Evolutionary conservation across 2,113 vertebrate species (phyloP), one percentile per base, ranked within the genome.

Genomic region (Heterocephalus glaber): DNA sequence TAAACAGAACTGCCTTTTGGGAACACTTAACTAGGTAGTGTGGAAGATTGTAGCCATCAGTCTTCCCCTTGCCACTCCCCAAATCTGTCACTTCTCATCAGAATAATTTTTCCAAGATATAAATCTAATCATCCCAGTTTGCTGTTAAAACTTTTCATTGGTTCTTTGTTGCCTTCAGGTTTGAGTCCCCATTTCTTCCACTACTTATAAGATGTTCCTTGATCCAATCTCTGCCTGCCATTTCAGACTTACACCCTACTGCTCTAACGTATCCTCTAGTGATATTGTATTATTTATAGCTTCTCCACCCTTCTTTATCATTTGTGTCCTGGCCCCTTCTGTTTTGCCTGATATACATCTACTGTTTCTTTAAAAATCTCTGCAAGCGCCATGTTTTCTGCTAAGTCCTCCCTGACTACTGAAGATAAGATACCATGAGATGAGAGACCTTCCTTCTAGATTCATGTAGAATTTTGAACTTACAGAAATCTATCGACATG

Each of bases 321-420:
- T 70, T 52, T 92, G 63, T 88, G 35, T 68, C 79, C 26, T 95
- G 20, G n/a, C 28, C 38, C 7, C 72, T 90, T 61, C 63, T 80
- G 30, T 95, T 95, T 95, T 95, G 47, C 80, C 61, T 94, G 66
- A 90, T 20, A 80, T 6, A 81, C 16, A 13, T 79, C 7, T 82
- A 13, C 6, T 91, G 28, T 92, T 92, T 92, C 83, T 92, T 90
- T 72, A 95, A 94, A 91, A 80, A 33, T 86, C n/a, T 35, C 84
- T 54, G 89, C 24, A 52, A n/a, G 44, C n/a, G 61, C 26, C 35
- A 24, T 86, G 58, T 92, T 90, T 97, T 95, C 93, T 86, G 8
- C 49, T 47, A 93, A 38, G 17, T 90, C 16, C 56, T 82, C 66
- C 4, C 70, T 90, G 63, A 90, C 52, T 80, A 90, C 38, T 65